phyloP scores from a whole-genome alignment of 2,113 vertebrate genomes.

The Pollimyrus isidori region DNA sequence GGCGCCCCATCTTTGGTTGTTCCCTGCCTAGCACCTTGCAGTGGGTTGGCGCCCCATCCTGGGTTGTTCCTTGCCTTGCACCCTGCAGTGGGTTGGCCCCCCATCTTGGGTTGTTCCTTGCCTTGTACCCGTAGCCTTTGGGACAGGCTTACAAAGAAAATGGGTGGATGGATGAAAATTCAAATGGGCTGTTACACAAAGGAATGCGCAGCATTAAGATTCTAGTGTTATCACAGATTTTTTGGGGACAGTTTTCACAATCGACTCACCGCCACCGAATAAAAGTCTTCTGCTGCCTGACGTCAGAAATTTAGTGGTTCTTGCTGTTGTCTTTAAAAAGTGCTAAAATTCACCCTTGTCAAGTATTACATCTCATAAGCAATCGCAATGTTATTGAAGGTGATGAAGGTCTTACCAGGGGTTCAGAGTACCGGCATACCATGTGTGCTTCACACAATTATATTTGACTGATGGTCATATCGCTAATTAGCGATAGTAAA shows the following conservation, averaged over 20 bases:
- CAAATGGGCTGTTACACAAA: not conserved
- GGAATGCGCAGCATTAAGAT: not conserved
- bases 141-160: not conserved
- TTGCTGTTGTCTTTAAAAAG: not conserved
- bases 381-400: not conserved
- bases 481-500: not conserved
- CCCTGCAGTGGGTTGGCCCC: not conserved
- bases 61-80: not conserved
- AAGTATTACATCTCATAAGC: not conserved
- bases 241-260: not conserved
- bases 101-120: not conserved
- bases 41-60: not conserved
- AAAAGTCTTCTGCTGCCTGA: no score
- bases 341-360: not conserved
- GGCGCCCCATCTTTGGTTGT: no score
- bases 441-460: not conserved
- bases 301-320: not conserved
- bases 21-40: not conserved
- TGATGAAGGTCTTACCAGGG: not conserved
- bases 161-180: not conserved
- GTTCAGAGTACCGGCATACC: not conserved
- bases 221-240: not conserved
- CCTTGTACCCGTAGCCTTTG: not conserved
- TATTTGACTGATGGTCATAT: not conserved
- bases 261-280: not conserved